phyloP scores from a whole-genome alignment of 2,797 vertebrate species.

The Atherinosoma microstoma region DNA sequence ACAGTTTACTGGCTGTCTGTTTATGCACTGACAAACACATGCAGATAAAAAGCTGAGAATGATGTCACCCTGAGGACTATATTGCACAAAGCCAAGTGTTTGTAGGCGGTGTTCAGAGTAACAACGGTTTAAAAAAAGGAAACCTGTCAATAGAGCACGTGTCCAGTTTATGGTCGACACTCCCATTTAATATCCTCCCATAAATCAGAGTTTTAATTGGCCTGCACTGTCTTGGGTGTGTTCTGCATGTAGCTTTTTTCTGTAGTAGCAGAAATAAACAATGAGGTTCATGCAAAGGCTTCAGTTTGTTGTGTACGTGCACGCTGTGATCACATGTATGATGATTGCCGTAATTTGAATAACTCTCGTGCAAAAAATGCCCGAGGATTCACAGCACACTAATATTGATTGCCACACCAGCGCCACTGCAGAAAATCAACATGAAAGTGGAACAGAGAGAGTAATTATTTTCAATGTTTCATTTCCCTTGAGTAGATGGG shows the following conservation, averaged over 20 bases:
- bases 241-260: background rate
- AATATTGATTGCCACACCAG: slow-evolving; percentile 47
- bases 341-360: slow-evolving; percentile 25
- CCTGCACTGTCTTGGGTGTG: background rate
- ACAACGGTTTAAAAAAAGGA: slow-evolving; percentile 27
- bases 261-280: no score
- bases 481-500: slow-evolving; percentile 47
- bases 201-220: slow-evolving; percentile 42
- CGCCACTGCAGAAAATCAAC: slow-evolving; percentile 34
- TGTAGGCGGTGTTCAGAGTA: slow-evolving; percentile 18
- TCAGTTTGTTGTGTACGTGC: background rate
- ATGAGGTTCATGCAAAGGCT: no score
- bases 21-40: slow-evolving; percentile 27
- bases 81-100: slow-evolving; percentile 39
- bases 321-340: slow-evolving; percentile 13
- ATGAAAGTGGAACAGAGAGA: slow-evolving; percentile 37
- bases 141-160: slow-evolving; percentile 33
- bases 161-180: slow-evolving; percentile 37
- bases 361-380: slow-evolving; percentile 21
- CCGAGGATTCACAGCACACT: slow-evolving; percentile 38
- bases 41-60: background rate
- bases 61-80: slow-evolving; percentile 44
- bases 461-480: slow-evolving; percentile 66
- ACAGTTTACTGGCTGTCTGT: slow-evolving; percentile 3
- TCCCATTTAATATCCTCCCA: slow-evolving; percentile 43